Evolutionary conservation across 1,140 invertebrate species (phyloP).

Genomic region (Ylistrum balloti): DNA sequence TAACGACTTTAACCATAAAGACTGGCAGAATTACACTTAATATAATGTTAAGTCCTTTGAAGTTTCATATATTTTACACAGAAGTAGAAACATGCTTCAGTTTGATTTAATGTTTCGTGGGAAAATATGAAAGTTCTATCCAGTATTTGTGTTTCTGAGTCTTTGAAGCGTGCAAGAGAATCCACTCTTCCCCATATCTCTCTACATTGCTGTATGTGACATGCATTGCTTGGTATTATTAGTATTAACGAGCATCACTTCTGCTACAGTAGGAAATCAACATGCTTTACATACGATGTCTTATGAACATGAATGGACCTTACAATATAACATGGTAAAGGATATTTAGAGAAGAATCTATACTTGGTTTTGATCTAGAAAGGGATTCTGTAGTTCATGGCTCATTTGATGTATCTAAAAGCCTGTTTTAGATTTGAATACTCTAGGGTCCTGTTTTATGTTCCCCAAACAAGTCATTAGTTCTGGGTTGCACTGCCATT

Average conservation of each 20-base stretch:
- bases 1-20: too few species aligned
- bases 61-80: too few species aligned
- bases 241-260: background rate
- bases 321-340: background rate
- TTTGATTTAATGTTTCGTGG: too few species aligned
- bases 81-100: too few species aligned
- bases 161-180: too few species aligned
- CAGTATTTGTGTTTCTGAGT: too few species aligned
- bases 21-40: too few species aligned
- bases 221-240: background rate
- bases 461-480: background rate
- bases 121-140: too few species aligned
- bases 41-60: too few species aligned
- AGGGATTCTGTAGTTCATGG: background rate
- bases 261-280: background rate
- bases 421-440: background rate
- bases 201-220: background rate
- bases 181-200: too few species aligned
- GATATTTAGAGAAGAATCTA: background rate
- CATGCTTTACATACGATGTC: background rate
- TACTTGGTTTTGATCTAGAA: background rate
- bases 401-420: background rate
- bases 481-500: background rate
- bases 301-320: background rate
- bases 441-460: background rate